Evolutionary conservation across 2,113 vertebrate genomes (phyloP), one percentile per base, ranked within the genome.

Genomic region (Saiga tatarica): DNA sequence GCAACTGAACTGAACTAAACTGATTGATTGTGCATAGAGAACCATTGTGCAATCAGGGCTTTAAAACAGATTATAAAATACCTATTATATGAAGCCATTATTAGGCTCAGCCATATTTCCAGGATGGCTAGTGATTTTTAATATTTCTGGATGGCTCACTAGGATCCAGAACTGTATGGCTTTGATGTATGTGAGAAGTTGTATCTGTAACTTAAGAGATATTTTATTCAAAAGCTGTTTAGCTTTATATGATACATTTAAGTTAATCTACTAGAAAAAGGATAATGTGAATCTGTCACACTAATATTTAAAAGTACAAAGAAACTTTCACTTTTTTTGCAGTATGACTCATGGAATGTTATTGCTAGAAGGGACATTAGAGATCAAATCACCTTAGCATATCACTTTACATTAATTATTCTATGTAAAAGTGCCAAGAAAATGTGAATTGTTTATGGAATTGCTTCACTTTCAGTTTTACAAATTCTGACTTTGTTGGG

Each of bases 241-340:
- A 45, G 6, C 52, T 93, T 93, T 89, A 45, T 83, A 15, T 76
- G 12, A 45, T 85, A 86, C 6, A 1, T 55, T 94, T 91, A 83
- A 90, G 2, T 79, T 91, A 74, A 86, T 93, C 12, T 64, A 93
- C 39, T 95, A 81, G 87, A 82, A 89, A 90, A 95, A 76, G 86
- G 23, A 76, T 64, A 67, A 91, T 89, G 3, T 89, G 33, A 82
- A 28, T 62, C 78, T 71, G 14, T 86, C 62, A 52, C n/a, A 82
- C n/a, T 81, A 94, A 82, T 76, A 85, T 94, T 97, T 93, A 85
- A 76, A 95, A 94, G 87, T 86, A 60, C 76, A 86, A 91, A 94
- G 39, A 97, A 91, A 60, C 4, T 21, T 89, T 92, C 53, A 39
- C 50, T 71, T 39, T 88, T 95, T 95, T 91, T 57, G 19, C 17